Percentiles rank a stretch among this genome's conserved stretches.
Evolutionary conservation across 1,140 invertebrate genomes (phyloP).

Genomic region (Agrilus planipennis): DNA sequence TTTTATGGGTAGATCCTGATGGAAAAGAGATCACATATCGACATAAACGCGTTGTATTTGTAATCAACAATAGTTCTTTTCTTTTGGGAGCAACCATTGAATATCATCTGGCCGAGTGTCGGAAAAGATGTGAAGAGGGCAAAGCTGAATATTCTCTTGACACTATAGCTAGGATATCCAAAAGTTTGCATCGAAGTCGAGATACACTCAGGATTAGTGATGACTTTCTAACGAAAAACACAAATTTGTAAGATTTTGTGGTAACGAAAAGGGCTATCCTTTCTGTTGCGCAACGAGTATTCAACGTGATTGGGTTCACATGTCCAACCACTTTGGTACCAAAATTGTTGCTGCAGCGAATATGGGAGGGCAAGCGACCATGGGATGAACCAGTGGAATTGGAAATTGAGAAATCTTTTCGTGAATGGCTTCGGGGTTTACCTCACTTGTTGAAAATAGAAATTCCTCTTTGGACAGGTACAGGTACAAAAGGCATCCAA

Average conservation of each 20-base stretch:
- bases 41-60: conserved; percentile 18
- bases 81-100: conserved; percentile 5
- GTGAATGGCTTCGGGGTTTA: neutral
- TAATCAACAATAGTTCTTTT: conserved; percentile 12
- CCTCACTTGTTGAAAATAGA: neutral
- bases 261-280: conserved; percentile 3
- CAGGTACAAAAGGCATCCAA: neutral
- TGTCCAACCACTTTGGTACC: conserved; percentile 1
- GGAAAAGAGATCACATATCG: conserved; percentile 9
- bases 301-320: conserved; percentile 8
- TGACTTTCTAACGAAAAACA: too few relatives aligned
- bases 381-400: conserved; percentile 1
- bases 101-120: conserved; percentile 1
- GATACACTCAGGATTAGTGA: neutral
- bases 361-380: conserved; percentile 1
- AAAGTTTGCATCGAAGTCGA: neutral
- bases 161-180: too few relatives aligned
- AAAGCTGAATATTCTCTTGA: neutral
- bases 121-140: neutral
- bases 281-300: conserved; percentile 4
- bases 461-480: conserved; percentile 4
- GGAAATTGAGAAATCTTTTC: neutral
- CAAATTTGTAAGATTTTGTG: too few relatives aligned
- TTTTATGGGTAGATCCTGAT: conserved; percentile 19
- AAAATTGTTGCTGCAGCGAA: conserved; percentile 4